A percentile compares a stretch with the other conserved stretches of the same genome.
Conservation (phyloP, 2,113 vertebrate genomes). For the Pedetes capensis region DNA sequence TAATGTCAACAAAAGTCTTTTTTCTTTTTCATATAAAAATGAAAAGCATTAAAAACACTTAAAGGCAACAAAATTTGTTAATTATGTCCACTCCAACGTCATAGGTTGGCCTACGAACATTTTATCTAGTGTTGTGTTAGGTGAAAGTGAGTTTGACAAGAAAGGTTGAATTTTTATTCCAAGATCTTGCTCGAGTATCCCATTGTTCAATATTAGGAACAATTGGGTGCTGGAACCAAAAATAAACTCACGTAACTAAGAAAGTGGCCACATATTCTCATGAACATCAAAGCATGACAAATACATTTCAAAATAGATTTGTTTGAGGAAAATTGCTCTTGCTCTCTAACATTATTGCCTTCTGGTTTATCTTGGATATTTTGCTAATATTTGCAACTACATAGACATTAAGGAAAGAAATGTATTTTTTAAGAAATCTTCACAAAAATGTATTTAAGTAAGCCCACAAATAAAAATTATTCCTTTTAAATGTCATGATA, state of each 20-base stretch:
- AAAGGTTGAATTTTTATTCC: neutral
- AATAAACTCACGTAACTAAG: conserved; percentile 65
- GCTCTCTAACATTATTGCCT: neutral
- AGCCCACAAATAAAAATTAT: neutral
- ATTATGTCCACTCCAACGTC: neutral
- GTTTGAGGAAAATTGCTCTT: neutral
- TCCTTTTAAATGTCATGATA: neutral
- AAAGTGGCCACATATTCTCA: conserved; percentile 40
- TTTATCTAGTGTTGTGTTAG: neutral
- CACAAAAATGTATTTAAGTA: neutral
- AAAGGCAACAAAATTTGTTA: neutral
- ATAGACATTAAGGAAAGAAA: neutral
- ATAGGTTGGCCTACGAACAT: neutral
- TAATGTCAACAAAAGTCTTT: neutral
- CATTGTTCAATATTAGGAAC: neutral
- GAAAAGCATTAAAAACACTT: neutral
- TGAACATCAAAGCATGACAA: conserved; percentile 26
- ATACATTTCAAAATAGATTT: neutral
- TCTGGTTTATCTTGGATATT: neutral
- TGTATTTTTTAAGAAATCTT: neutral
- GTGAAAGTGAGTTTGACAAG: neutral
- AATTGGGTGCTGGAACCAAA: conserved; percentile 38
- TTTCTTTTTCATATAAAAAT: neutral
- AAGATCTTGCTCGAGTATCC: neutral
- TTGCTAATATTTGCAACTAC: neutral